Base-by-base conservation (phyloP, 2,888 invertebrate species). In the Tipula lateralis region DNA sequence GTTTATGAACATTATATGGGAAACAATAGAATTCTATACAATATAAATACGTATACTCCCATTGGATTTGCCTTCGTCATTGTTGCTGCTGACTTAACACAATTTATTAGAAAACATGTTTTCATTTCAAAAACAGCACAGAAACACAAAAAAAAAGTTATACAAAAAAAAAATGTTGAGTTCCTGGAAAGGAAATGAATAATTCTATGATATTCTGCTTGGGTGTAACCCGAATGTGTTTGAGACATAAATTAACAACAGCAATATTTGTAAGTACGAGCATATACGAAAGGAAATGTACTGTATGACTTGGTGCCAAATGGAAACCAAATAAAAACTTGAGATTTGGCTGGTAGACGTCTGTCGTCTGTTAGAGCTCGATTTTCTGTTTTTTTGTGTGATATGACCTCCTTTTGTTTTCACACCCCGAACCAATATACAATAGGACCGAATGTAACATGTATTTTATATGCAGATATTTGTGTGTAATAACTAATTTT, bases 351-450 rank as follows among this genome's bases (percentile, higher is more conserved):
- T 66, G n/a, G n/a, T n/a, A 66, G 66, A 66, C 66, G 66, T 66
- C 66, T 66, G 66, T 66, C 66, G 66, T 66, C 66, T 66, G n/a
- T n/a, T n/a, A n/a, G n/a, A 66, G 66, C 66, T 66, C 66, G 66
- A 66, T 66, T 24, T 66, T 19, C 5, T 66, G 24, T 66, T 66
- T 66, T 44, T 2, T 44, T 66, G 66, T n/a, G n/a, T n/a, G n/a
- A n/a, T n/a, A 66, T 66, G 66, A 66, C 66, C 66, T 66, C 66
- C 44, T 50, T 50, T 66, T 50, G 19, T 66, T 66, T 24, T 9
- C 9, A n/a, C 12, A 66, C 24, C 19, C 24, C 66, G 24, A 66
- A n/a, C n/a, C n/a, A n/a, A 66, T 24, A 44, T 44, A 66, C 12
- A 66, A 19, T 19, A 24, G n/a, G n/a, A n/a, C n/a, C n/a, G 66